Conservation (phyloP, 2,113 vertebrate species). For the Nesoenas mayeri region DNA sequence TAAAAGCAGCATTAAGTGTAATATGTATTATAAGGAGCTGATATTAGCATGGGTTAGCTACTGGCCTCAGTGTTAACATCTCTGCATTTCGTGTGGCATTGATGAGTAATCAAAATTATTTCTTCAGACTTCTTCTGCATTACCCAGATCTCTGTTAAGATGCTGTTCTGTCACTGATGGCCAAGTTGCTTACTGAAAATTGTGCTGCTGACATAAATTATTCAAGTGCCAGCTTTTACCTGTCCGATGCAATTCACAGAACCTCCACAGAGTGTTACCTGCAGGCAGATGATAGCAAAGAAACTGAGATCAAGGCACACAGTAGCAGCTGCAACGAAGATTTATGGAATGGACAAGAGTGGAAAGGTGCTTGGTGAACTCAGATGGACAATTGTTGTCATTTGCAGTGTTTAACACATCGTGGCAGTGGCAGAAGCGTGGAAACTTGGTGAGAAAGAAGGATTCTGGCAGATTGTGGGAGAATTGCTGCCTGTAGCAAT, state of each 20-base stretch:
- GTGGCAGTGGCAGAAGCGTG: background rate
- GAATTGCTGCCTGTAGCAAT: background rate
- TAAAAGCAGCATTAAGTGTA: background rate
- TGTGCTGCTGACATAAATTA: constrained; percentile 44
- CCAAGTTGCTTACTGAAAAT: constrained; percentile 14
- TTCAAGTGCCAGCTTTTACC: constrained; percentile 29
- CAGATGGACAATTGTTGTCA: background rate
- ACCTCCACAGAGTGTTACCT: background rate
- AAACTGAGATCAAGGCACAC: background rate
- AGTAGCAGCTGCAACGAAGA: background rate
- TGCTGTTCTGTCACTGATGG: background rate
- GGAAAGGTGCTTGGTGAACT: background rate
- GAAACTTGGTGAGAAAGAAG: background rate
- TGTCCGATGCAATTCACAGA: constrained; percentile 15
- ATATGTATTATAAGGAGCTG: background rate
- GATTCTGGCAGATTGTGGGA: background rate
- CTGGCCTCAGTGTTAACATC: background rate
- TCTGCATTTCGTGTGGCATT: background rate
- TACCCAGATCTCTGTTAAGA: background rate
- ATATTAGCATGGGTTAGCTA: background rate
- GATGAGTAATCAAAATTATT: background rate
- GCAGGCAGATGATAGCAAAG: constrained; percentile 1
- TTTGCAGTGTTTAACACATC: background rate
- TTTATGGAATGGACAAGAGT: background rate
- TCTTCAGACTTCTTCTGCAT: background rate